phyloP scores from a whole-genome alignment of 2,113 vertebrate genomes.

The Numenius arquata region DNA sequence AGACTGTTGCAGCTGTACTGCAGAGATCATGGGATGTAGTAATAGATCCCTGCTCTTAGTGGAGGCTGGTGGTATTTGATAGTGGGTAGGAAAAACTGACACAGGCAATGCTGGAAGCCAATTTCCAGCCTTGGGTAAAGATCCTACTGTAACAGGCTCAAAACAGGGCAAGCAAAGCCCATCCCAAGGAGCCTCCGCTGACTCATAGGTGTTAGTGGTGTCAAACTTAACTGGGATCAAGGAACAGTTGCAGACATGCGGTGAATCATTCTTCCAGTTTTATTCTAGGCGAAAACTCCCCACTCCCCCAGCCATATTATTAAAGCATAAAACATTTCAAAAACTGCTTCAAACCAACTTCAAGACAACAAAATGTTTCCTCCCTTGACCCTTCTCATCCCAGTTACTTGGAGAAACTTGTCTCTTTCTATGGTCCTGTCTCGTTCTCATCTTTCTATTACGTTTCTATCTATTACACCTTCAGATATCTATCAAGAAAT shows the following conservation, averaged over 20 bases:
- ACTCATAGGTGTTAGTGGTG: conserved; percentile 64
- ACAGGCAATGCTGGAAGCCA: not conserved
- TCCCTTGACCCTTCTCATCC: not conserved
- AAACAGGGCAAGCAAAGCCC: conserved; percentile 45
- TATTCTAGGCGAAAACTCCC: conserved; percentile 55
- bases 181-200: conserved; percentile 29
- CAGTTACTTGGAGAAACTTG: not conserved
- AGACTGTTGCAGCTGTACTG: not conserved
- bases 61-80: conserved; percentile 19
- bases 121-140: conserved; percentile 37
- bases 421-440: not conserved
- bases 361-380: not conserved
- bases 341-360: conserved; percentile 27
- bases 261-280: conserved; percentile 67
- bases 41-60: not conserved
- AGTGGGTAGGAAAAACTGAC: conserved; percentile 63
- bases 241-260: conserved; percentile 34
- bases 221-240: conserved; percentile 53
- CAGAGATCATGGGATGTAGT: not conserved
- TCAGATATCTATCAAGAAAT: not conserved
- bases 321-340: conserved; percentile 32
- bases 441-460: not conserved
- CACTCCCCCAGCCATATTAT: conserved; percentile 33
- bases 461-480: not conserved
- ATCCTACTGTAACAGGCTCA: conserved; percentile 31